Base-by-base conservation (phyloP, 2,888 invertebrate genomes). In the Bimastos eiseni region DNA sequence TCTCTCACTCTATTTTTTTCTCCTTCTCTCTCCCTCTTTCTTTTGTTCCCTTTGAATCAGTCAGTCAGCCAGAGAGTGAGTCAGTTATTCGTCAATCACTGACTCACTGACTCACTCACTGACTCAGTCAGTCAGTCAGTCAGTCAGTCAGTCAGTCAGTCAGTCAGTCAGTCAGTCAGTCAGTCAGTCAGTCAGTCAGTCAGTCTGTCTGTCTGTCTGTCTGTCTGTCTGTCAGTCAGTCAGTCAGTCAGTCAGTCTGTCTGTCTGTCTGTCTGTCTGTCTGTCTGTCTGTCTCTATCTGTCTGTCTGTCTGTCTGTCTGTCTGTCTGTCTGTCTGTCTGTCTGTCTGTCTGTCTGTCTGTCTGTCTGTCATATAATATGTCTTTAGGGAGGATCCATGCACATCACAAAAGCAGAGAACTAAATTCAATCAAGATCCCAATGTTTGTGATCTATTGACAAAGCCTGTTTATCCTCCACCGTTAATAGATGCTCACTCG, bases 251-350 rank as follows among this genome's bases (percentile, higher is more conserved):
- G 84, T 84, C 17, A 11, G 4, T 49, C 1, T 49, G 21, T 49
- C 49, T 49, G 49, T 49, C 49, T 84, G 33, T 34, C 34, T 33
- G 83, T 8, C 33, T 83, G 34, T 33, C 83, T 34, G n/a, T 36
- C 37, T 37, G 36, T 33, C 86, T 86, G 36, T 86, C 86, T 86
- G 86, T 86, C 86, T 83, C 83, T 37, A 19, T 34, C 86, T 86
- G 21, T 86, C 36, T 11, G 15, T 86, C 36, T 86, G 24, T 34
- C 33, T 36, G 3, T 86, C 86, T 86, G 84, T 84, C 84, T 83
- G 83, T 83, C 83, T 30, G n/a, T n/a, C n/a, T n/a, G n/a, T n/a
- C n/a, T n/a, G n/a, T n/a, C n/a, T n/a, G n/a, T n/a, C n/a, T n/a
- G n/a, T n/a, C n/a, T n/a, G 83, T 30, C 17, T 83, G 30, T 33